Evolutionary conservation across 2,888 invertebrate species (phyloP), one percentile per base, ranked within the genome.

Genomic region (Apocheima hispidaria): DNA sequence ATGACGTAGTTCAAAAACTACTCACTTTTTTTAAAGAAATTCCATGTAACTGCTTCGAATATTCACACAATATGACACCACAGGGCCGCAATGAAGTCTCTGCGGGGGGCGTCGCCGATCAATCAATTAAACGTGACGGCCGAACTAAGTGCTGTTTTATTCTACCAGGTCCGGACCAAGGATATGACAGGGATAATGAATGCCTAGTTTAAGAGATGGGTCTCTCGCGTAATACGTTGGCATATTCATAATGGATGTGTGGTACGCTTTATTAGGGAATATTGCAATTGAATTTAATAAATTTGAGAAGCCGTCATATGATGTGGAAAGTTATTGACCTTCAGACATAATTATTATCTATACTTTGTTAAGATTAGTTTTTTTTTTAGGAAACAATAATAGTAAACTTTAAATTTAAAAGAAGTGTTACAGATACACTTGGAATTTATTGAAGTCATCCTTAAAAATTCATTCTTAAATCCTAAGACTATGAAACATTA

Each of bases 61-160:
- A 41, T 48, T 21, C 21, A 40, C 28, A n/a, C n/a, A 43, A 43
- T 50, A 28, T 23, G 16, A 44, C 44, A 58, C 28, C 49, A 35
- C 60, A 56, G 48, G 40, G 52, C 35, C 52, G 52, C 52, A 51
- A 21, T 52, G 60, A 55, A 60, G 60, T 56, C 44, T 16, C 50
- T 43, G 56, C 57, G 59, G 63, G 59, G 65, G 46, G 61, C 35
- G 54, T 50, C 52, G 36, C 33, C 66, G 62, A 70, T 70, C 70
- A 59, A 70, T 70, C 70, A 70, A 70, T 70, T 70, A 70, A 23
- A 60, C 57, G 61, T 63, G 68, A 65, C 66, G 63, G 58, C 50
- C 36, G 33, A 51, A 67, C 68, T 68, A 65, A 70, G 68, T 70
- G 65, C 60, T 55, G 65, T 60, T 65, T 65, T 62, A 63, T 65